Evolutionary conservation across 1,140 invertebrate genomes (phyloP).

Genomic region (Brachionus koreanus): DNA sequence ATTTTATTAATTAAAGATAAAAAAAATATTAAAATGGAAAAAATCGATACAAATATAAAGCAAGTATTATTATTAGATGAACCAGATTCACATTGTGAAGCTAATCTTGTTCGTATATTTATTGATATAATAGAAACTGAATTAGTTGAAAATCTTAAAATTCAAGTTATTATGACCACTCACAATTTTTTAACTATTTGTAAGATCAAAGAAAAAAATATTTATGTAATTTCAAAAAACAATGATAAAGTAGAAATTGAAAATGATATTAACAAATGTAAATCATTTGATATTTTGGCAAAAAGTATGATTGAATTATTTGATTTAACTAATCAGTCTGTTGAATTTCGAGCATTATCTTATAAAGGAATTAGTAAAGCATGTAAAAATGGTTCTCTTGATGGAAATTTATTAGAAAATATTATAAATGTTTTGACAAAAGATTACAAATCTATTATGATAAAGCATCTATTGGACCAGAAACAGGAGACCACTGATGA

Average conservation of each 20-base stretch:
- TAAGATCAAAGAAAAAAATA: background rate
- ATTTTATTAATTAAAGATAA: constrained; percentile 10
- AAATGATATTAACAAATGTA: background rate
- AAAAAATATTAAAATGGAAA: constrained; percentile 1
- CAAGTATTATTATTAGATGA: background rate
- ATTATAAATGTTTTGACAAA: too few species aligned
- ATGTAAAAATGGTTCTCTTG: background rate
- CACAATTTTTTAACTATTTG: background rate
- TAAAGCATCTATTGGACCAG: background rate
- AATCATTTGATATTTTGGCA: background rate
- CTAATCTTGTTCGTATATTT: background rate
- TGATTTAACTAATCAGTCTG: background rate
- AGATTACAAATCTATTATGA: background rate
- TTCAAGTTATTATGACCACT: constrained; percentile 8
- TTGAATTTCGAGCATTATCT: background rate
- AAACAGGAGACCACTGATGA: background rate
- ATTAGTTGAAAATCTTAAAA: background rate
- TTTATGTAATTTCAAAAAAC: background rate
- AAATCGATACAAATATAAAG: background rate
- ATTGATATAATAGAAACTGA: background rate
- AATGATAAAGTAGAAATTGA: background rate
- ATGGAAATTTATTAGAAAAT: background rate
- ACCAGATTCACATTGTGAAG: constrained; percentile 8
- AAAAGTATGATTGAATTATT: background rate
- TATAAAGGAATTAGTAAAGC: background rate